Evolutionary conservation across 2,888 invertebrate species (phyloP), one percentile per base, ranked within the genome.

Genomic region (Tinea semifulvella): DNA sequence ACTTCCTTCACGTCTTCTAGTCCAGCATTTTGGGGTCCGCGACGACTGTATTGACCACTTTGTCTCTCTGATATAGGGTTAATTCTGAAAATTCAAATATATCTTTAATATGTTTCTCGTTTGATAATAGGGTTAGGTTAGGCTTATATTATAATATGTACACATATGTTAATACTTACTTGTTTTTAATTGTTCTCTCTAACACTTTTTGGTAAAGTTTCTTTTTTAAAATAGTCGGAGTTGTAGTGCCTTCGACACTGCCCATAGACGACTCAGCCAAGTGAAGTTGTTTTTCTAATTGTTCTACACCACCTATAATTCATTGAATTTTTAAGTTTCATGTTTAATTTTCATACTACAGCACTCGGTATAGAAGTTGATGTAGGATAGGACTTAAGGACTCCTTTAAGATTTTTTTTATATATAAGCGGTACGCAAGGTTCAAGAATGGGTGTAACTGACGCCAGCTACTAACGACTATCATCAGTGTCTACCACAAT

Each of bases 201-300:
- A 93, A 66, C 1, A 93, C 91, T 56, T 89, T 86, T 58, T 92
- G 88, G 58, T 90, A 92, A 1, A 93, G 74, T 36, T 85, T 88
- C 65, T 90, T 89, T 64, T 89, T 91, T 53, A 91, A 88, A 0
- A 86, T 73, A 0, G 88, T 76, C 7, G 88, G 84, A 0, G 90
- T 88, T 0, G 85, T 85, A 6, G 81, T 72, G 14, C 64, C 63
- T 0, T 76, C 72, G 35, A 64, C 64, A 0, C 73, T 68, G n/a
- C n/a, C n/a, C 44, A 81, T 81, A 0, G 76, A 63, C 1, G 56
- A 50, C 55, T 68, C 84, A 40, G 68, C 74, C 1, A 68, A 53
- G 0, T 65, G 84, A 11, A 93, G 67, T 49, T 92, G 92, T 57
- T 90, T 93, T 64, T 94, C 94, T 11, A 94, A 64, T 58, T 94